phyloP scores from a whole-genome alignment of 2,797 vertebrate species.

The Zalophus californianus region DNA sequence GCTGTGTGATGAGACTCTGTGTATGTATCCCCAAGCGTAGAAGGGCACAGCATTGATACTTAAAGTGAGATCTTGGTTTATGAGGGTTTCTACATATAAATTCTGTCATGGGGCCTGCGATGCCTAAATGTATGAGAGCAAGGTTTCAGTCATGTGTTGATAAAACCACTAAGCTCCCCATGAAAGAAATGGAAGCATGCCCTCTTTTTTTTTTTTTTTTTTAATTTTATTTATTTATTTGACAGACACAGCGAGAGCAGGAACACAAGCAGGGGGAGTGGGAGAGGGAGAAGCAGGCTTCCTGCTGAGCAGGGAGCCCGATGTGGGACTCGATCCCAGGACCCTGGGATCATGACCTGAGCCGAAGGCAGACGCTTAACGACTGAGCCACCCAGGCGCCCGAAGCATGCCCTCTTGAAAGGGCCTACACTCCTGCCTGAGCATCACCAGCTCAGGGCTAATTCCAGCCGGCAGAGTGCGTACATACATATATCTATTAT shows the following conservation, averaged over 20 bases:
- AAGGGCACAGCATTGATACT: neutral
- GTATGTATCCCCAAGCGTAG: neutral
- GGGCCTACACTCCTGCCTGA: neutral
- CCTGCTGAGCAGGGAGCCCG: too few relatives aligned
- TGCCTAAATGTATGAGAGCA: neutral
- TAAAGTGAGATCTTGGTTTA: neutral
- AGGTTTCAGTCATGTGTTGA: neutral
- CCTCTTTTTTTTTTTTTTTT: too few relatives aligned
- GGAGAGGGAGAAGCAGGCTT: too few relatives aligned
- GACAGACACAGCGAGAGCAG: too few relatives aligned
- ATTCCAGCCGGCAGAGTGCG: neutral
- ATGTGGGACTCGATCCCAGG: too few relatives aligned
- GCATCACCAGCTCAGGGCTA: neutral
- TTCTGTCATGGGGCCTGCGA: neutral
- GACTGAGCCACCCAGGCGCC: too few relatives aligned
- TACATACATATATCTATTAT: neutral
- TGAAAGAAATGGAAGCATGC: neutral
- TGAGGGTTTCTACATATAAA: neutral
- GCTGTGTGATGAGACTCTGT: neutral
- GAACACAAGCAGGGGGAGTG: too few relatives aligned
- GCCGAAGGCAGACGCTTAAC: too few relatives aligned
- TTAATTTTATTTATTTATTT: too few relatives aligned
- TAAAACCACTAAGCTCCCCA: neutral
- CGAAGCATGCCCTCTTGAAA: neutral
- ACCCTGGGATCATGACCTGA: too few relatives aligned